Base-by-base conservation (phyloP, 2,888 invertebrate genomes). In the Strigamia crassipes region DNA sequence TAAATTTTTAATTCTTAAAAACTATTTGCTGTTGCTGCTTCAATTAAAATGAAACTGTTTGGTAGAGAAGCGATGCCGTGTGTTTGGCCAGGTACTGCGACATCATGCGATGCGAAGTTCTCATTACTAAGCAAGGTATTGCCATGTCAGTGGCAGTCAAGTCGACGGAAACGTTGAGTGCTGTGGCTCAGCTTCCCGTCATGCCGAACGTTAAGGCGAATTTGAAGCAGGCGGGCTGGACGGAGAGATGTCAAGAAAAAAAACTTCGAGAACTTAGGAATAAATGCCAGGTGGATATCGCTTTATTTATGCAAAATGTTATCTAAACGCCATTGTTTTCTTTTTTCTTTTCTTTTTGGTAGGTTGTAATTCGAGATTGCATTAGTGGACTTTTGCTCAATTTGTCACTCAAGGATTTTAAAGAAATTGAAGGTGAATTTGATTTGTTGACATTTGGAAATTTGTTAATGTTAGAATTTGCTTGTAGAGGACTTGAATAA, bases 21-120 rank as follows among this genome's bases (percentile, higher is more conserved):
- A 42, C 9, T 66, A 5, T 27, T 9, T 56, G n/a, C n/a, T 18
- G 21, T 46, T 41, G 79, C 46, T 41, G 15, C 42, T 46, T 56
- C 31, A 77, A 31, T 82, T 21, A 80, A 46, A 21, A 31, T 31
- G 31, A 21, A 27, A 81, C 73, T 27, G 31, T 79, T 82, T 86
- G 86, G 38, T 87, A 96, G 96, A 95, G 93, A 82, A 95, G 96
- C 89, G 96, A 96, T 88, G 93, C 95, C 83, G 94, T 96, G 86
- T 97, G 97, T 88, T 91, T 96, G 86, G 95, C 96, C 81, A 96
- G 96, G 88, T 96, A 94, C 89, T 97, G 97, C 90, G 96, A 97
- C 89, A 94, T 97, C 86, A 96, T 97, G 93, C 92, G 97, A 85
- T 97, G 97, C 89, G 95, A 96, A 88, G 95, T 96, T 81, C 90